Conservation (phyloP, 1,140 invertebrate genomes). For the Apis cerana region DNA sequence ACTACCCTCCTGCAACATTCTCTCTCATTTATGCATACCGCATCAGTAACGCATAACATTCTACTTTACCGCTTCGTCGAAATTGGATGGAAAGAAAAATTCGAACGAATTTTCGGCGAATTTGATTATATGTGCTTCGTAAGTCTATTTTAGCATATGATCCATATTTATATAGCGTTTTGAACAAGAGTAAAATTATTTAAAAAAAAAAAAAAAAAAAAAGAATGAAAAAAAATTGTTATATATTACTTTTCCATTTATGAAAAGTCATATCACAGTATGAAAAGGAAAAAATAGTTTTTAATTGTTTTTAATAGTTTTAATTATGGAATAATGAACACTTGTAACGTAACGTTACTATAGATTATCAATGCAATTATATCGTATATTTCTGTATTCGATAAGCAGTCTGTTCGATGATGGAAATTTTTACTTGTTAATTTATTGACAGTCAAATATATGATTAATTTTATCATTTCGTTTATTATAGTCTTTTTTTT, state of each 20-base stretch:
- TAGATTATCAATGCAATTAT: not conserved
- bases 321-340: not conserved
- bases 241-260: not conserved
- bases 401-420: not conserved
- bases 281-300: slow-evolving; percentile 1
- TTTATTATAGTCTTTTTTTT: no score
- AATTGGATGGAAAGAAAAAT: not conserved
- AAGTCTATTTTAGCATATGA: not conserved
- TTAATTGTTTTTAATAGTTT: not conserved
- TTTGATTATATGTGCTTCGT: not conserved
- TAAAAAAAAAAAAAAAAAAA: not conserved
- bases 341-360: not conserved
- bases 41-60: not conserved
- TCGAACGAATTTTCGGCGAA: not conserved
- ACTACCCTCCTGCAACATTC: not conserved
- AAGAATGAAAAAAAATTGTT: not conserved
- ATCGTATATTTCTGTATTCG: not conserved
- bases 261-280: slow-evolving; percentile 8
- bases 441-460: not conserved
- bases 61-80: not conserved
- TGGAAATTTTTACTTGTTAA: not conserved
- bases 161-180: not conserved
- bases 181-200: not conserved
- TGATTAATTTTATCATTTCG: not conserved
- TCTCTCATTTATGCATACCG: not conserved